Evolutionary conservation across 2,888 invertebrate species (phyloP), one percentile per base, ranked within the genome.

Genomic region (Pristionchus fissidentatus): DNA sequence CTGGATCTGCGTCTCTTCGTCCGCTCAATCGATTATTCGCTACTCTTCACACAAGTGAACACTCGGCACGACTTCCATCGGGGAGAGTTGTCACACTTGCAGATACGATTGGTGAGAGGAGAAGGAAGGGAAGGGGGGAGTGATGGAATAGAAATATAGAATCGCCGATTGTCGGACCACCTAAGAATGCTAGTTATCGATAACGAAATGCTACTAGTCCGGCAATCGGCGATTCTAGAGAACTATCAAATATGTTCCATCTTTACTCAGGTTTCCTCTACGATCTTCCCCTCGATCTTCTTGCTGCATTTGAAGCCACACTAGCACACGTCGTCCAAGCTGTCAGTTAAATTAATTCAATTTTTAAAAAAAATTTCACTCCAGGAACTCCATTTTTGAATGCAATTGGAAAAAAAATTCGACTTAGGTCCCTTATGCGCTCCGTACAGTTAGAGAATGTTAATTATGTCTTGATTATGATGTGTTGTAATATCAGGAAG

Each of bases 11-110:
- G 41, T 93, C 92, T 10, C 92, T 96, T 87, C 92, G 94, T 87
- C 96, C 96, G 0, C 94, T 94, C 87, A 94, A 96, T 93, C 94
- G 95, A 89, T 93, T 97, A 38, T 96, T 96, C 93, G 96, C 96
- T 0, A 97, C 96, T 0, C 93, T 97, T 32, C 96, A 97, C 93
- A 96, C 96, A 0, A 96, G 96, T 0, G 94, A 95, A 19, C 96
- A 97, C 93, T 94, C 94, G 22, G 96, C 95, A 5, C 83, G 90
- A 83, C 93, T 96, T 84, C 95, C 95, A 0, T 93, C 92, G 77
- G 88, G 94, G 62, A 94, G 94, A 85, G 94, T 95, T 89, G 94
- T 95, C 19, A 93, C 96, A 0, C 96, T 95, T 89, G 94, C 96
- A 86, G 96, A 97, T 92, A 97, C 96, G 0, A 95, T 96, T 57